Percentiles rank a stretch among this genome's conserved stretches.
Evolutionary conservation across 1,140 invertebrate genomes (phyloP).

Genomic region (Grapholita molesta): DNA sequence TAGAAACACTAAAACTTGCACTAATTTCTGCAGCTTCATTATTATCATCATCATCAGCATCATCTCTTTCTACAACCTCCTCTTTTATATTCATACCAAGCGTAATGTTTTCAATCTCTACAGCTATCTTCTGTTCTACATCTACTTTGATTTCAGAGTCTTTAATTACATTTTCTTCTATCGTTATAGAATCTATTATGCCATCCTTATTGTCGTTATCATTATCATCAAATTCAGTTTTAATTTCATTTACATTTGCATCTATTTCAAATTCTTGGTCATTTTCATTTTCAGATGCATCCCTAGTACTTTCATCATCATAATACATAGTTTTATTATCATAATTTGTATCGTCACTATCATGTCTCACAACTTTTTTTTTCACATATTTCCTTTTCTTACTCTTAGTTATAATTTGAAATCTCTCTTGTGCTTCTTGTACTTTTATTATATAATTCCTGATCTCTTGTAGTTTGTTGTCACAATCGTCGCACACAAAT

Average conservation of each 20-base stretch:
- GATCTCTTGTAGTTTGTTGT: neutral
- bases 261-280: neutral
- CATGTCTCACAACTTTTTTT: neutral
- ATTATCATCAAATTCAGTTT: neutral
- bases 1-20: too few species aligned
- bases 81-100: neutral
- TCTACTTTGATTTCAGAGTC: neutral
- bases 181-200: neutral
- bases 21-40: neutral
- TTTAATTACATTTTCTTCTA: neutral
- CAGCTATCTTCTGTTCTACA: neutral
- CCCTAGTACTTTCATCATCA: neutral
- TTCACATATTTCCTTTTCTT: neutral
- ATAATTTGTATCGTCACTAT: neutral
- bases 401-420: neutral
- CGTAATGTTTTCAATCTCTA: neutral
- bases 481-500: neutral
- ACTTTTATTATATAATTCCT: neutral
- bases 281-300: neutral
- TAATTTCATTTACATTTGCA: neutral
- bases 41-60: neutral
- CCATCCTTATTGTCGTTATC: too few species aligned
- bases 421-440: neutral
- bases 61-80: neutral
- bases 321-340: neutral